phyloP scores from a whole-genome alignment of 1,140 invertebrate species.

The Zaprionus lachaisei region DNA sequence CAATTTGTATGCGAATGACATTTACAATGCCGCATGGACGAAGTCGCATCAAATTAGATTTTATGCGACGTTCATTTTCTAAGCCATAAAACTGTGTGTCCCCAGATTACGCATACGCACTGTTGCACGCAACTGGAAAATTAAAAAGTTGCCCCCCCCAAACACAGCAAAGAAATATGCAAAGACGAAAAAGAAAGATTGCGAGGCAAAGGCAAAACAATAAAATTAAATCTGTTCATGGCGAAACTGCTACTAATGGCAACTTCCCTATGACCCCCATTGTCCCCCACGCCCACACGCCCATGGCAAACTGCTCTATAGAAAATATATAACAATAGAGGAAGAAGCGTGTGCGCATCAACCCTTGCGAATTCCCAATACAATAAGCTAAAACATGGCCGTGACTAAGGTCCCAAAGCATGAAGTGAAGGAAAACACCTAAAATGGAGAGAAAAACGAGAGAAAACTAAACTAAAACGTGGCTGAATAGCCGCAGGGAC shows the following conservation, averaged over 20 bases:
- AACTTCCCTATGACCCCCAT: slow-evolving; percentile 41
- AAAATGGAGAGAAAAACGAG: slow-evolving; percentile 52
- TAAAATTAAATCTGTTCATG: slow-evolving; percentile 80
- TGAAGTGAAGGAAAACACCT: slow-evolving; percentile 72
- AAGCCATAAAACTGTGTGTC: slow-evolving; percentile 68
- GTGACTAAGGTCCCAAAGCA: slow-evolving; percentile 49
- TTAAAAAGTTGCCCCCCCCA: slow-evolving; percentile 46
- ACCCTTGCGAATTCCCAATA: slow-evolving; percentile 68
- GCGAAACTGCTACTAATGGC: slow-evolving; percentile 62
- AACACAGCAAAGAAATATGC: slow-evolving; percentile 37
- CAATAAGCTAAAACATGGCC: slow-evolving; percentile 66
- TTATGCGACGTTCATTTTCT: slow-evolving; percentile 68
- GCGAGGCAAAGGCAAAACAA: slow-evolving; percentile 75
- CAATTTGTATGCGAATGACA: slow-evolving; percentile 64
- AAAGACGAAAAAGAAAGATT: slow-evolving; percentile 54
- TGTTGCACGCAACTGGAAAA: slow-evolving; percentile 72
- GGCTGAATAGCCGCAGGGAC: slow-evolving; percentile 45
- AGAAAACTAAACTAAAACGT: slow-evolving; percentile 71
- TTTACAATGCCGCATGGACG: slow-evolving; percentile 42
- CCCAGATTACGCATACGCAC: slow-evolving; percentile 77
- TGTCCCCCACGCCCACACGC: slow-evolving; percentile 12
- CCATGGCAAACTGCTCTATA: slow-evolving; percentile 45
- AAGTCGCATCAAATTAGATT: slow-evolving; percentile 48
- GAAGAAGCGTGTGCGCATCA: slow-evolving; percentile 35
- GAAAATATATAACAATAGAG: slow-evolving; percentile 69